Percentiles rank a stretch among this genome's conserved stretches.
phyloP scores from a whole-genome alignment of 2,797 vertebrate species.

The Psittacula derbiana region DNA sequence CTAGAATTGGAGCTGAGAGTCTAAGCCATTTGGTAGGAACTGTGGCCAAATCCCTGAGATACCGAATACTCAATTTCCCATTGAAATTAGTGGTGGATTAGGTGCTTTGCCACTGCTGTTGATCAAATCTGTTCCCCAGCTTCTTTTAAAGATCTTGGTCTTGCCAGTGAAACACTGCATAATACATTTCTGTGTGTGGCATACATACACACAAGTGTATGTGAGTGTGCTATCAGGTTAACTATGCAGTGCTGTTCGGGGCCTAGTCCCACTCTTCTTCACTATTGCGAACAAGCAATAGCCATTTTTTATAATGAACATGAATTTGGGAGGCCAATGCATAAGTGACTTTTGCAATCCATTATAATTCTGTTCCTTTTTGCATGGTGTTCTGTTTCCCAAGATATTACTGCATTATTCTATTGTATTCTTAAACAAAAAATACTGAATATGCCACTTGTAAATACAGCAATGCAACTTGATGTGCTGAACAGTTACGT shows the following conservation, averaged over 20 bases:
- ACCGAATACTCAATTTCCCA: not conserved
- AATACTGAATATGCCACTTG: not conserved
- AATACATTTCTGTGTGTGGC: not conserved
- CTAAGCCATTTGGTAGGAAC: not conserved
- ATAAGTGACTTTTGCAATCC: not conserved
- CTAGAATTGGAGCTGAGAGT: not conserved
- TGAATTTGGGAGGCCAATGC: not conserved
- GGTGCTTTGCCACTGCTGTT: not conserved
- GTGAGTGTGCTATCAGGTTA: not conserved
- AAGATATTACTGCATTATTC: not conserved
- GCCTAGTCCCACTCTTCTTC: not conserved
- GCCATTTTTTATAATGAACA: not conserved
- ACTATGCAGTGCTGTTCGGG: not conserved
- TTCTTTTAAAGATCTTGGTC: not conserved
- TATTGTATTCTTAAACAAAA: not conserved
- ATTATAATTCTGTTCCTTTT: not conserved
- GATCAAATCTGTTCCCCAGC: not conserved
- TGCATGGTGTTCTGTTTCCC: not conserved
- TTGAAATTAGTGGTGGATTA: not conserved
- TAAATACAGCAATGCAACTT: not conserved
- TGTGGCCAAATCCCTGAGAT: not conserved
- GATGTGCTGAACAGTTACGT: not conserved
- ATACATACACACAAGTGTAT: rapidly evolving
- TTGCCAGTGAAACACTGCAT: not conserved
- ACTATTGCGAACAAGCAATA: not conserved